Evolutionary conservation across 2,797 vertebrate species (phyloP).

Genomic region (Takifugu rubripes): DNA sequence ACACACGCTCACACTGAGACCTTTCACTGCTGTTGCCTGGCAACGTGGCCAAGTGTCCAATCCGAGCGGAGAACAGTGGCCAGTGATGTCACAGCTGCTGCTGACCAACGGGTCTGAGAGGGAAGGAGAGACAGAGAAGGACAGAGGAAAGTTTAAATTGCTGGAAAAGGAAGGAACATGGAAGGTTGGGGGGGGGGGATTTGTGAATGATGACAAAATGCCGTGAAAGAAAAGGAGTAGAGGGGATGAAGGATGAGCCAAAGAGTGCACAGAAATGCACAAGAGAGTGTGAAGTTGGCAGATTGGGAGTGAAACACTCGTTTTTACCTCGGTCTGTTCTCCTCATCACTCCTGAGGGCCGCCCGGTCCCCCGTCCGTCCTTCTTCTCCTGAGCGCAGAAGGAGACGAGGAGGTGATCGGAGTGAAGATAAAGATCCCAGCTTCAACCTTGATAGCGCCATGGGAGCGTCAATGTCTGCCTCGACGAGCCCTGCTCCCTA

Average conservation of each 20-base stretch:
- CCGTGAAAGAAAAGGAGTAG: constrained; percentile 24
- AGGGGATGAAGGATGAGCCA: constrained; percentile 28
- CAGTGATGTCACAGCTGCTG: constrained; percentile 81
- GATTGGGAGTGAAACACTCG: not conserved
- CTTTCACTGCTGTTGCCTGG: constrained; percentile 83
- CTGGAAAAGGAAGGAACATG: constrained; percentile 25
- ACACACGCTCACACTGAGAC: constrained; percentile 65
- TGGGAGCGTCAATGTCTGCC: constrained; percentile 63
- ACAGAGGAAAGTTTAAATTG: constrained; percentile 64
- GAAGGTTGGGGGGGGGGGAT: constrained; percentile 30
- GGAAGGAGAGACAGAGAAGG: constrained; percentile 42
- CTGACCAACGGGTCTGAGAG: constrained; percentile 74
- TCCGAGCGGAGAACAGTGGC: constrained; percentile 76
- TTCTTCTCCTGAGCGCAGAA: constrained; percentile 22
- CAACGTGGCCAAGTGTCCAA: constrained; percentile 81
- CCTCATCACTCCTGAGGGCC: not conserved
- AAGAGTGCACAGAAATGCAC: constrained; percentile 1
- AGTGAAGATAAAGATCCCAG: constrained; percentile 43
- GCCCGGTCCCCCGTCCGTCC: constrained; percentile 14
- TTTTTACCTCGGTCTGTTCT: not conserved
- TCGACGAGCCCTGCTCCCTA: constrained; percentile 64
- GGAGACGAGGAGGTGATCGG: constrained; percentile 27
- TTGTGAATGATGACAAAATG: constrained; percentile 28
- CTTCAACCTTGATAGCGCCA: constrained; percentile 62
- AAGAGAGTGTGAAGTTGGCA: not conserved